These are phyloP conservation scores for Ischnus inquisitorius DNA, from an alignment of 2,888 invertebrate species.

Conservation along the genomic window DNA sequence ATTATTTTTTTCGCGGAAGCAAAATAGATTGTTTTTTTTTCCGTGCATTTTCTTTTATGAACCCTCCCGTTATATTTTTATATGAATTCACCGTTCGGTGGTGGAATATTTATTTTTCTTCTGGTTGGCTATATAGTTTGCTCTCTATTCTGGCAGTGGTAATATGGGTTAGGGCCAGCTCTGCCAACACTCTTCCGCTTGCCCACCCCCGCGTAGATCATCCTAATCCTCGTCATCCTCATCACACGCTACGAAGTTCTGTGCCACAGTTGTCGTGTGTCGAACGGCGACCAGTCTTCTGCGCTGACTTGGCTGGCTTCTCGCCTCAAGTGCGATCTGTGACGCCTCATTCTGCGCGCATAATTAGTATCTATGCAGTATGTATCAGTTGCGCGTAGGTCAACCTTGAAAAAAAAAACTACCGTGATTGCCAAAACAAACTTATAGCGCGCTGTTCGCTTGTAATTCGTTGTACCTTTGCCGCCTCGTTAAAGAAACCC, in stretches of 20 bases:
- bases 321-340: slow-evolving; percentile 52
- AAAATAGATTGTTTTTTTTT: no score
- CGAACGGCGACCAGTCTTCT: slow-evolving; percentile 21
- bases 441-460: neutral
- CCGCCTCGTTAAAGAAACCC: neutral
- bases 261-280: slow-evolving; percentile 42
- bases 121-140: slow-evolving; percentile 69
- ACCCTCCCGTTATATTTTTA: no score
- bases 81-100: slow-evolving; percentile 55
- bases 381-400: neutral
- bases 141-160: slow-evolving; percentile 80
- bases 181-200: slow-evolving; percentile 77
- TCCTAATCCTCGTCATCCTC: slow-evolving; percentile 52
- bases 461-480: neutral
- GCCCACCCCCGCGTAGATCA: slow-evolving; percentile 74
- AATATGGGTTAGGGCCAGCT: slow-evolving; percentile 84
- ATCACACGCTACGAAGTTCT: slow-evolving; percentile 57
- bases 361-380: slow-evolving; percentile 15
- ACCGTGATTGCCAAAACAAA: neutral
- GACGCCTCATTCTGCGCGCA: slow-evolving; percentile 19
- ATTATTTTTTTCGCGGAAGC: no score
- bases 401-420: neutral
- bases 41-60: no score
- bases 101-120: slow-evolving; percentile 54
- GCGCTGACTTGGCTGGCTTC: slow-evolving; percentile 36